These are phyloP conservation scores for Glaucopsyche alexis DNA, from an alignment of 2,888 invertebrate genomes.

Conservation along the genomic window DNA sequence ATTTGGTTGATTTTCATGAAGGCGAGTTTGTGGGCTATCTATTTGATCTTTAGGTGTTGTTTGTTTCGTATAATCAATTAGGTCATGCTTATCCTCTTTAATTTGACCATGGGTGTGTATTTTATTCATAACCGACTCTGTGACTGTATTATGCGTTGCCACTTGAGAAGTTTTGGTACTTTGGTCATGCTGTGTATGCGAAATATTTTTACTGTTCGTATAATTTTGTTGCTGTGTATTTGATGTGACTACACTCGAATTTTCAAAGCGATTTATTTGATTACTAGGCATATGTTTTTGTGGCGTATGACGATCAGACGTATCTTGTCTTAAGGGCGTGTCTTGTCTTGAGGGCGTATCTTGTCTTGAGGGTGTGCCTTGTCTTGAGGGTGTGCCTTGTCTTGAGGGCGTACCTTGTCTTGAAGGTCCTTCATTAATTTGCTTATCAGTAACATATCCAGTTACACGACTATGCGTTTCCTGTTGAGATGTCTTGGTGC, in stretches of 20 bases:
- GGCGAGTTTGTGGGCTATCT: conserved; percentile 10
- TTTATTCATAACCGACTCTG: conserved; percentile 26
- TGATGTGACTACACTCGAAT: conserved; percentile 19
- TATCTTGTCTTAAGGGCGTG: not conserved
- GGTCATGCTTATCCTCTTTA: conserved; percentile 9
- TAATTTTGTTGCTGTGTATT: conserved; percentile 32
- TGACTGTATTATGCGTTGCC: conserved; percentile 28
- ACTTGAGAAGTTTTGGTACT: conserved; percentile 34
- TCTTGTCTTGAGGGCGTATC: not conserved
- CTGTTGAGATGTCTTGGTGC: conserved; percentile 33
- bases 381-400: conserved; percentile 4
- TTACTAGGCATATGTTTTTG: not conserved
- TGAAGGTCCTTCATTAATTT: not conserved
- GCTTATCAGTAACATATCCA: conserved; percentile 31
- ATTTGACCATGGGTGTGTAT: conserved; percentile 29
- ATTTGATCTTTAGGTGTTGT: not conserved
- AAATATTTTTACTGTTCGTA: conserved; percentile 19
- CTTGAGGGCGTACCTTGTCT: not conserved
- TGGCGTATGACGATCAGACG: not conserved
- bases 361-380: not conserved
- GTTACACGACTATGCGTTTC: conserved; percentile 32
- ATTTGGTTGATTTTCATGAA: conserved; percentile 15
- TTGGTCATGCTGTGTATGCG: conserved; percentile 38
- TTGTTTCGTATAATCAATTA: conserved; percentile 44
- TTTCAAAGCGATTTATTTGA: conserved; percentile 42